Percentiles rank a stretch among this genome's conserved stretches.
These are phyloP conservation scores for Protonemura montana DNA, from an alignment of 2,888 invertebrate genomes.

Conservation along the genomic window DNA sequence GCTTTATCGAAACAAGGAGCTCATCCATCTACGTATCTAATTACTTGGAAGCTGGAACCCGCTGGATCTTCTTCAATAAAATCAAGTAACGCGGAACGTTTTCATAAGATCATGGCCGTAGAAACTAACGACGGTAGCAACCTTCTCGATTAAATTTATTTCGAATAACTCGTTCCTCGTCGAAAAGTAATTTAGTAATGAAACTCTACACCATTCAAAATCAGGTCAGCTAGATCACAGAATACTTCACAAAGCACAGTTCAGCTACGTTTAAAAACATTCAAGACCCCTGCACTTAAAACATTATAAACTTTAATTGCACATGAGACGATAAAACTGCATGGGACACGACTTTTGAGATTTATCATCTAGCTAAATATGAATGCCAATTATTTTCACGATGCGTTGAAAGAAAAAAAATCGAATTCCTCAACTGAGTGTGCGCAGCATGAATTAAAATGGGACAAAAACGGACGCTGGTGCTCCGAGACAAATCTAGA, in stretches of 20 bases:
- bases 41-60: background rate
- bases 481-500: background rate
- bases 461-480: background rate
- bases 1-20: too few species aligned
- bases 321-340: background rate
- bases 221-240: background rate
- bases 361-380: background rate
- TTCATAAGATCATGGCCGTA: conserved; percentile 5
- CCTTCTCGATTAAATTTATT: background rate
- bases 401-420: background rate
- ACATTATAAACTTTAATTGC: background rate
- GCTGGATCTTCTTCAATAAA: background rate
- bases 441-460: background rate
- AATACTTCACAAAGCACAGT: background rate
- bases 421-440: background rate
- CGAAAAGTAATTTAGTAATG: background rate
- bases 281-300: background rate
- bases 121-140: background rate
- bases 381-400: background rate
- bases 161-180: background rate
- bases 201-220: background rate
- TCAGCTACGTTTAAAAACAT: background rate
- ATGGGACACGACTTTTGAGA: background rate
- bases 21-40: too few species aligned
- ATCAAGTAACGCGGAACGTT: background rate